These are phyloP conservation scores for Sepiola atlantica DNA, from an alignment of 2,888 invertebrate species.

Conservation along the genomic window DNA sequence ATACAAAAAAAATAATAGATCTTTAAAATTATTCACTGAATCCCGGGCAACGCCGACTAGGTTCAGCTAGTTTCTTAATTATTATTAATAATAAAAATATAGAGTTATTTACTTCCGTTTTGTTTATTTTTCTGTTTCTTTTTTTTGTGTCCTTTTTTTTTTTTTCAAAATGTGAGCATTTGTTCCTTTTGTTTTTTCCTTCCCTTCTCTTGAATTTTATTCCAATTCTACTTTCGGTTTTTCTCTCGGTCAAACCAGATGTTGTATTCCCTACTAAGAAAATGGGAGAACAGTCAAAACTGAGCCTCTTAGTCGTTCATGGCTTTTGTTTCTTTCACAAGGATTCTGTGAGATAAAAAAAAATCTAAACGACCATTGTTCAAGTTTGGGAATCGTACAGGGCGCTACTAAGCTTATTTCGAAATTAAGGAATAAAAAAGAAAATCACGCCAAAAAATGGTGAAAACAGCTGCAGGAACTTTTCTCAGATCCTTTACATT, in stretches of 20 bases:
- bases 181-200: background rate
- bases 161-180: background rate
- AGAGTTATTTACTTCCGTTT: too few species aligned
- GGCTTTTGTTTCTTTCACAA: background rate
- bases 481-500: background rate
- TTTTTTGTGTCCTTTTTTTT: background rate
- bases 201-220: background rate
- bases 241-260: background rate
- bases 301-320: constrained; percentile 12
- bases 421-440: background rate
- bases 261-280: constrained; percentile 4
- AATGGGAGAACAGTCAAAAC: background rate
- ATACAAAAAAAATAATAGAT: too few species aligned
- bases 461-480: background rate
- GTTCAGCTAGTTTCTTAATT: too few species aligned
- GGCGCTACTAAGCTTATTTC: constrained; percentile 19
- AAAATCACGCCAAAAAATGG: background rate
- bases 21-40: too few species aligned
- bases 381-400: background rate
- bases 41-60: too few species aligned
- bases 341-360: background rate
- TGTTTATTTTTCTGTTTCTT: background rate
- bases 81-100: too few species aligned
- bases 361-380: background rate
- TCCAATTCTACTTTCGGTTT: background rate